Evolutionary conservation across 2,113 vertebrate species (phyloP).

Genomic region (Casuarius casuarius): DNA sequence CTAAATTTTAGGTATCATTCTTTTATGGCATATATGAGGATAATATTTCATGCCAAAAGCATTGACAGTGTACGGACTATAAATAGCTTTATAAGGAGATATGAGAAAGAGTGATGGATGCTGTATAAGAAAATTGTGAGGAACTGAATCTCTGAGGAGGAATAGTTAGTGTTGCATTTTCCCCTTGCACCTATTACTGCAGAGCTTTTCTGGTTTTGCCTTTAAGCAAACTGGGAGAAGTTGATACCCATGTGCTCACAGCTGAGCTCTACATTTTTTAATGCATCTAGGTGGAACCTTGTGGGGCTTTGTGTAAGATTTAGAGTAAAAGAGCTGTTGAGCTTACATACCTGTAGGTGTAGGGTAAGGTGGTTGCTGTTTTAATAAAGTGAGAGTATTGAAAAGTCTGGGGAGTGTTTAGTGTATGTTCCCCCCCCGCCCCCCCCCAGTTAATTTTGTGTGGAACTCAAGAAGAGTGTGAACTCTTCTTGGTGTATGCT

Average conservation of each 20-base stretch:
- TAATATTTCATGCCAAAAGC: background rate
- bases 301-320: fast-evolving
- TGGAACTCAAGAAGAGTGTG: background rate
- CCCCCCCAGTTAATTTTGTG: background rate
- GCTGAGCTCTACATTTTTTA: background rate
- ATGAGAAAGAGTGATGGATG: background rate
- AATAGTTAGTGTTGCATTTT: background rate
- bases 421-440: background rate
- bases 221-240: background rate
- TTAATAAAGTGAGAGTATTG: background rate
- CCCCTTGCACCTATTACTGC: background rate
- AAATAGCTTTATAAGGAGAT: too few relatives aligned
- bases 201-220: background rate
- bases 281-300: background rate
- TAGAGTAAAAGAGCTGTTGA: background rate
- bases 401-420: background rate
- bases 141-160: background rate
- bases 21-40: background rate
- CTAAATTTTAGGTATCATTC: background rate
- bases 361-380: background rate
- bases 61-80: too few relatives aligned
- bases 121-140: background rate
- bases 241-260: background rate
- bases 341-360: fast-evolving
- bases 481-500: background rate